Base-by-base conservation (phyloP, 2,888 invertebrate genomes). In the Orgyia antiqua region DNA sequence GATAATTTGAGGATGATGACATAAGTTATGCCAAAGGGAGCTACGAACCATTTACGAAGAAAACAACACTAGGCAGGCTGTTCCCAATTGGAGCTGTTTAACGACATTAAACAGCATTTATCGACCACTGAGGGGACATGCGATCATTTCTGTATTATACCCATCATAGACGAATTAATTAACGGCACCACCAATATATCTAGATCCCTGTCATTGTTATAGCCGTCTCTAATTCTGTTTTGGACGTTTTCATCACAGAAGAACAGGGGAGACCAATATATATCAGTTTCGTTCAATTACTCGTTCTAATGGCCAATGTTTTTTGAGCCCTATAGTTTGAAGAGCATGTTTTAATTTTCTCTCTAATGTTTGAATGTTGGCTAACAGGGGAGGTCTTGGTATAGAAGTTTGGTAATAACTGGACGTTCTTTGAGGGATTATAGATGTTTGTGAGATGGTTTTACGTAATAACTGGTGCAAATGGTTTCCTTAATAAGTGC, bases 111-210 rank as follows among this genome's bases (percentile, higher is more conserved):
- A 82, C 57, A 71, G 58, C 72, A 68, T 77, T 83, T 82, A 82
- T 74, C 72, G 68, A 51, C 60, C 51, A 33, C 46, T 38, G 63
- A 10, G 70, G 77, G 75, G 73, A 73, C 71, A 68, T 45, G 58
- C 75, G 71, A 86, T 84, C 78, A 83, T 83, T 84, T 82, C 76
- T 75, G 82, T 82, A 84, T 84, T 83, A 84, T 74, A 64, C 59
- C 79, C 68, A 73, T 73, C 77, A 79, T 75, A 78, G 67, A 71
- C 70, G 82, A 76, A 84, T 86, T 83, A 78, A 86, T 83, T 84
- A 74, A 62, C 58, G 60, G 63, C 66, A 73, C 66, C 62, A 61
- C 83, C 78, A 69, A 38, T 49, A 32, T 62, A 63, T 35, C 23
- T 30, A 51, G 78, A 62, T 32, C 79, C 43, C 36, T 60, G 57